phyloP scores from a whole-genome alignment of 2,888 invertebrate genomes.

The Clunio marinus region DNA sequence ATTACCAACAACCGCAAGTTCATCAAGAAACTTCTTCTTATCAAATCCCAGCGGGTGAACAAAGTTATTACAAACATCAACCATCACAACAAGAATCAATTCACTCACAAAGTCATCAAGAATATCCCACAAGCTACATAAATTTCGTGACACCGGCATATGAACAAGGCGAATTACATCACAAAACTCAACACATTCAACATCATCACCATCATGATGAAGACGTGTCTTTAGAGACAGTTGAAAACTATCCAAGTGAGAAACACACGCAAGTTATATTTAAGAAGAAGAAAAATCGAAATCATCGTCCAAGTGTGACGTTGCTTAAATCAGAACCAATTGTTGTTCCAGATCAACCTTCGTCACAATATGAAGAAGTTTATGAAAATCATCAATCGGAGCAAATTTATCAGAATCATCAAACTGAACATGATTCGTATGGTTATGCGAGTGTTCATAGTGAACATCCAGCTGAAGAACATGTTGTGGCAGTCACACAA shows the following conservation, averaged over 20 bases:
- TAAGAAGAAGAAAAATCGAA: slow-evolving; percentile 40
- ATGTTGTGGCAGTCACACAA: slow-evolving; percentile 45
- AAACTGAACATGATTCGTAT: neutral
- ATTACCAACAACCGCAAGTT: slow-evolving; percentile 31
- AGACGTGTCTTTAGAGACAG: slow-evolving; percentile 39
- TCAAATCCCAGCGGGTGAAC: slow-evolving; percentile 23
- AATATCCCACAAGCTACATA: slow-evolving; percentile 18
- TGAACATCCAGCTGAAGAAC: slow-evolving; percentile 32
- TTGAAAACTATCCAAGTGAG: slow-evolving; percentile 49
- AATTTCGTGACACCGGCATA: slow-evolving; percentile 32
- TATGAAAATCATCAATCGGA: slow-evolving; percentile 38
- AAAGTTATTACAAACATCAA: slow-evolving; percentile 41
- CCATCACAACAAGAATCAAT: slow-evolving; percentile 39
- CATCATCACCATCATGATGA: slow-evolving; percentile 1
- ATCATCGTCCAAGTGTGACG: neutral
- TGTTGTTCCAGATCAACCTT: slow-evolving; percentile 32
- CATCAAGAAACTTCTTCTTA: neutral
- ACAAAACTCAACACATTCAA: neutral
- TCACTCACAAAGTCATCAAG: slow-evolving; percentile 46
- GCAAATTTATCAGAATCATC: slow-evolving; percentile 33
- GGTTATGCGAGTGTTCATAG: neutral
- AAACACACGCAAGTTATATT: slow-evolving; percentile 50
- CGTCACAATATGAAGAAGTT: slow-evolving; percentile 38
- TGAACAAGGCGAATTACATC: neutral
- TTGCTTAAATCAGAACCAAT: slow-evolving; percentile 7